Evolutionary conservation across 2,113 vertebrate species (phyloP).

Genomic region (Tragulus kanchil): DNA sequence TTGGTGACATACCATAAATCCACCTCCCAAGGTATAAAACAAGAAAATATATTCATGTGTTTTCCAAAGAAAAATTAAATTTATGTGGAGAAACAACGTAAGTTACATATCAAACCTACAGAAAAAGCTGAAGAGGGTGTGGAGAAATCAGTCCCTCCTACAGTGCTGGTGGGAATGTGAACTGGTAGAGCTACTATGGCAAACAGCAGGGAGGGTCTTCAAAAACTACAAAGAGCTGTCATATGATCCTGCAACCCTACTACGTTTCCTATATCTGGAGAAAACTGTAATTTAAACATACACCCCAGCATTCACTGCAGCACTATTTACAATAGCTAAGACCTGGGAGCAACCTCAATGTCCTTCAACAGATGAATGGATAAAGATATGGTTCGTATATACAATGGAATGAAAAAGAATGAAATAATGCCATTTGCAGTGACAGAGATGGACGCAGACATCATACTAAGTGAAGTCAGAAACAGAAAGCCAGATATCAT

Average conservation of each 20-base stretch:
- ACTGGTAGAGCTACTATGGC: background rate
- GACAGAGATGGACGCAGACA: background rate
- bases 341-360: background rate
- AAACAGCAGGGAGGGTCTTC: background rate
- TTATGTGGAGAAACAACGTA: slow-evolving; percentile 51
- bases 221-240: background rate
- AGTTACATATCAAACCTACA: too few species aligned
- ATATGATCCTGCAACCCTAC: background rate
- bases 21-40: background rate
- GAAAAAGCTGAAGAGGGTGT: background rate
- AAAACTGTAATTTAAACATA: background rate
- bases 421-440: background rate
- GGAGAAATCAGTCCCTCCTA: background rate
- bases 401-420: background rate
- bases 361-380: background rate
- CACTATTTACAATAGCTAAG: background rate
- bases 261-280: background rate
- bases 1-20: slow-evolving; percentile 1
- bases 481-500: background rate
- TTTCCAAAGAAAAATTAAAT: slow-evolving; percentile 63
- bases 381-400: background rate
- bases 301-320: background rate
- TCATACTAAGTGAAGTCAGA: too few species aligned
- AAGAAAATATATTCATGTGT: background rate
- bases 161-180: background rate